phyloP scores from a whole-genome alignment of 2,113 vertebrate species.

The Acrocephalus kingi region DNA sequence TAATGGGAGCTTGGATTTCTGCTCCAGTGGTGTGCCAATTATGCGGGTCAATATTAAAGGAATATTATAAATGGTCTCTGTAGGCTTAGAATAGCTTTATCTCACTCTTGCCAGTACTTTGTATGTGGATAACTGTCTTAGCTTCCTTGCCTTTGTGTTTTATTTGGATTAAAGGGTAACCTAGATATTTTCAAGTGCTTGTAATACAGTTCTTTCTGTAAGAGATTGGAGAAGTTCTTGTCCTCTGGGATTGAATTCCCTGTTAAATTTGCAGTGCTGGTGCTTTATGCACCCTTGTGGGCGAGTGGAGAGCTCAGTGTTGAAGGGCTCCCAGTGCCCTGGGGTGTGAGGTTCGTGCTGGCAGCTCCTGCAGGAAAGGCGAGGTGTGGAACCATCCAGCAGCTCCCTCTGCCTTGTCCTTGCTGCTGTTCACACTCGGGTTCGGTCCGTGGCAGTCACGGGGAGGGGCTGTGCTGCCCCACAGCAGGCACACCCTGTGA shows the following conservation, averaged over 20 bases:
- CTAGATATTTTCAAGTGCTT: not conserved
- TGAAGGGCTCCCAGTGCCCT: not conserved
- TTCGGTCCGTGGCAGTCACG: not conserved
- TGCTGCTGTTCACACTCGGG: not conserved
- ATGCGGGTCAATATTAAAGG: constrained; percentile 31
- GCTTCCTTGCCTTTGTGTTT: constrained; percentile 7
- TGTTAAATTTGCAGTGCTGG: not conserved
- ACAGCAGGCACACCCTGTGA: not conserved
- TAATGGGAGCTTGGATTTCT: constrained; percentile 38
- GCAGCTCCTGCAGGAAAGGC: too few relatives aligned
- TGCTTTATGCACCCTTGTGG: not conserved
- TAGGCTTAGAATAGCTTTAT: not conserved
- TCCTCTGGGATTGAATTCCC: not conserved
- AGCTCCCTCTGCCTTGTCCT: not conserved
- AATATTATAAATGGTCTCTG: not conserved
- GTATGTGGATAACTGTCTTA: not conserved
- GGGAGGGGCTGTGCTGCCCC: not conserved
- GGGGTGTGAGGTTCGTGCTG: not conserved
- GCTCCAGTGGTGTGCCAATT: not conserved
- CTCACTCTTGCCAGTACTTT: not conserved
- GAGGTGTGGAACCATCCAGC: not conserved
- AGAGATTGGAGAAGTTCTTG: not conserved
- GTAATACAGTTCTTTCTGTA: not conserved
- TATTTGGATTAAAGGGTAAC: constrained; percentile 15
- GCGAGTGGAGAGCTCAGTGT: not conserved